Conservation (phyloP, 1,140 invertebrate species). For the Centruroides sculpturatus region DNA sequence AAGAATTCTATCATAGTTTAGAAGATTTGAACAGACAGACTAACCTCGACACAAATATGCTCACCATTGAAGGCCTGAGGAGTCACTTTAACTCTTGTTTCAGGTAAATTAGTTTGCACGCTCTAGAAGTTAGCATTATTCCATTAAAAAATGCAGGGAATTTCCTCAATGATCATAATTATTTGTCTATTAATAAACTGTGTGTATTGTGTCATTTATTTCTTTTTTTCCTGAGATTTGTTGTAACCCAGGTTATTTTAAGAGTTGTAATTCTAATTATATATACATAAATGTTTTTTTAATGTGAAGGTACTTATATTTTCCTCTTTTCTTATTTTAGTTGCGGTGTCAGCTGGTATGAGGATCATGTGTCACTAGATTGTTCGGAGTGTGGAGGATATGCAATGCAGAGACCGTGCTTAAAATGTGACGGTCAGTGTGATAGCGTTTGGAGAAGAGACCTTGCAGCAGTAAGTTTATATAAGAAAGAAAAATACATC, state of each 20-base stretch:
- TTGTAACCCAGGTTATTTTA: not conserved
- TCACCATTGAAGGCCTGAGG: conserved; percentile 56
- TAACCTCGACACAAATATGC: conserved; percentile 8
- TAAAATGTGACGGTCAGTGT: conserved; percentile 58
- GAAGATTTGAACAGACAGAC: too few species aligned
- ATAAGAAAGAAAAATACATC: not conserved
- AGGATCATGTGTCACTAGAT: conserved; percentile 60
- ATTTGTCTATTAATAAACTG: not conserved
- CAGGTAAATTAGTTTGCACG: conserved; percentile 34
- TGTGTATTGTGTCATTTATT: not conserved
- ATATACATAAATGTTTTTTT: too few species aligned
- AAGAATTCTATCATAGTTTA: too few species aligned
- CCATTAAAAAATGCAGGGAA: not conserved
- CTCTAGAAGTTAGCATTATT: not conserved
- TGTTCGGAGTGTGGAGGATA: conserved; percentile 71
- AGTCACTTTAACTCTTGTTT: conserved; percentile 56
- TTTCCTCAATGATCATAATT: not conserved
- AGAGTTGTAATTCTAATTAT: not conserved
- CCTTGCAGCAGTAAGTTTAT: conserved; percentile 39
- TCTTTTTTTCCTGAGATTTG: not conserved
- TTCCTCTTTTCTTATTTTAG: conserved; percentile 23
- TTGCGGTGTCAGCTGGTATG: conserved; percentile 66
- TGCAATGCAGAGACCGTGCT: conserved; percentile 56
- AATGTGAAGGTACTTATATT: not conserved
- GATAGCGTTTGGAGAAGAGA: conserved; percentile 57